Conservation (phyloP, 2,888 invertebrate genomes). For the Tridacna crocea region DNA sequence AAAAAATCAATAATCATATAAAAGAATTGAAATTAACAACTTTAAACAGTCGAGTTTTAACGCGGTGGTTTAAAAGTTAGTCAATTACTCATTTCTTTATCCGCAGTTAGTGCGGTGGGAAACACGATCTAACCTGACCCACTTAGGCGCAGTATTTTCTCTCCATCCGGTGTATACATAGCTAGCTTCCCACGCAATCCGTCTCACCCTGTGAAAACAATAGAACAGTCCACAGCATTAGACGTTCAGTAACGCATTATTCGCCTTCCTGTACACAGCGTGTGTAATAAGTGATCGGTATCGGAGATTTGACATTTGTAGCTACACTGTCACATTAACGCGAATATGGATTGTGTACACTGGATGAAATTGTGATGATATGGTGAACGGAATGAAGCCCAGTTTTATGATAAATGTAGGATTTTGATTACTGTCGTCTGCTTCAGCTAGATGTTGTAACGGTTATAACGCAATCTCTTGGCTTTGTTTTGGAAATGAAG, state of each 20-base stretch:
- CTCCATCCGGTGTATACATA: conserved; percentile 29
- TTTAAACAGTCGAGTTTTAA: conserved; percentile 15
- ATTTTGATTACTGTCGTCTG: conserved; percentile 30
- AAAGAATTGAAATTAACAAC: neutral
- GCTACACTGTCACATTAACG: conserved; percentile 23
- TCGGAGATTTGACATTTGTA: conserved; percentile 55
- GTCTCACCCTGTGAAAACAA: conserved; percentile 44
- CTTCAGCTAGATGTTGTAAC: conserved; percentile 9
- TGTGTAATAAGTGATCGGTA: conserved; percentile 47
- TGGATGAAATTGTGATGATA: neutral
- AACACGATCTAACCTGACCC: conserved; percentile 50
- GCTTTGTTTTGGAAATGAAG: conserved; percentile 48
- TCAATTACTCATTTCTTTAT: conserved; percentile 49
- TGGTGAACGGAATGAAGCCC: too few relatives aligned
- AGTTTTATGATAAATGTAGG: neutral
- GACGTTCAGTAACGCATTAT: conserved; percentile 67
- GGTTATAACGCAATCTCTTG: conserved; percentile 9
- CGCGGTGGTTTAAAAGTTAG: conserved; percentile 27
- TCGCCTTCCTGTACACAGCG: conserved; percentile 53
- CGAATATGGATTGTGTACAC: conserved; percentile 11
- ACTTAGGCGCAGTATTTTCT: conserved; percentile 39
- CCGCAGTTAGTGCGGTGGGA: conserved; percentile 34
- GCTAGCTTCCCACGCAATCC: conserved; percentile 58
- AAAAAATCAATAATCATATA: neutral
- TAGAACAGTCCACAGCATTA: conserved; percentile 67